Evolutionary conservation across 2,888 invertebrate genomes (phyloP), one percentile per base, ranked within the genome.

Genomic region (Tuta absoluta): DNA sequence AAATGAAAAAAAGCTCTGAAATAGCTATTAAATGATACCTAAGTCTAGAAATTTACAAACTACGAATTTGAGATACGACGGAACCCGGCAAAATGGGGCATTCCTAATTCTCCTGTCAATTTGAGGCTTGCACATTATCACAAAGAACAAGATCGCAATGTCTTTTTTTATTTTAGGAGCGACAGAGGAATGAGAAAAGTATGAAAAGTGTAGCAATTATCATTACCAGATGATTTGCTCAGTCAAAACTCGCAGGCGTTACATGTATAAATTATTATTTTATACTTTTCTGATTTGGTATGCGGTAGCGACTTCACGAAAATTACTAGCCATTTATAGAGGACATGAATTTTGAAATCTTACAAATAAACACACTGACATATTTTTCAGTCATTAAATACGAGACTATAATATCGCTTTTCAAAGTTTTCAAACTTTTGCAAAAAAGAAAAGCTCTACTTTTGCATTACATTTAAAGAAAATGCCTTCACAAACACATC

Each of bases 91-190:
- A n/a, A 14, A 2, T 14, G 11, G 8, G 48, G 21, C 21, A 12
- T 51, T 51, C 51, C 51, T 21, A 4, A 49, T 49, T 51, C 51
- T 51, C 23, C 51, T 51, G 51, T 51, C 51, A 51, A 21, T 19
- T 51, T 12, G 51, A 51, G 23, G 51, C 51, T 17, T 48, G 48
- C 48, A 1, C 5, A 5, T n/a, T 17, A 41, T 41, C 41, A 41
- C 41, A 21, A 51, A 21, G 11, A 51, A 7, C 21, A 12, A 21
- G 51, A 48, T 48, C 48, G 48, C 19, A 7, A 23, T 51, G 51
- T 51, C 51, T 51, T 51, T 51, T 51, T 33, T 51, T 51, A 51
- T 11, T 21, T 51, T 21, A 51, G 41, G 23, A 23, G 51, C 51
- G 51, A 23, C 51, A 51, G 2, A 23, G 5, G 0, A 51, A 21